phyloP scores from a whole-genome alignment of 2,113 vertebrate species.

The Sinosuthora webbiana region DNA sequence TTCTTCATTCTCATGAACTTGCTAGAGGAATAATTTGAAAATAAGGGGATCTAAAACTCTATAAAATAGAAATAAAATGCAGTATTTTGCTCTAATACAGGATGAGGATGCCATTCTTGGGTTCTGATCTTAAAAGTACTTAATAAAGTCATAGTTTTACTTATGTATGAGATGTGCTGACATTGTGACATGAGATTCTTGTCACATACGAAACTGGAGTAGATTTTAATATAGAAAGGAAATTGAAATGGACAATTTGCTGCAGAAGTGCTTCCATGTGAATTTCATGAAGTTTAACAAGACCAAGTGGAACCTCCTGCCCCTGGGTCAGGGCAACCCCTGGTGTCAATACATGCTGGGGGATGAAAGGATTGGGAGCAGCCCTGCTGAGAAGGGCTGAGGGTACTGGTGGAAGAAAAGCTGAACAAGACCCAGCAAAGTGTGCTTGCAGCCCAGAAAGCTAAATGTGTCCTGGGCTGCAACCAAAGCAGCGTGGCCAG shows the following conservation, averaged over 20 bases:
- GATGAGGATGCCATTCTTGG: not conserved
- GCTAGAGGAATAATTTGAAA: slow-evolving; percentile 6
- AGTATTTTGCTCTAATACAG: not conserved
- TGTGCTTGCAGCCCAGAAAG: not conserved
- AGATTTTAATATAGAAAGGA: not conserved
- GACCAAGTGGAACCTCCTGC: not conserved
- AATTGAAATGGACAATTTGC: not conserved
- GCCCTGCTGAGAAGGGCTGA: not conserved
- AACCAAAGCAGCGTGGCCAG: not conserved
- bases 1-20: not conserved
- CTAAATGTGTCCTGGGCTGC: not conserved
- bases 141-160: not conserved
- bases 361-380: not conserved
- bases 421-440: not conserved
- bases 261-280: not conserved
- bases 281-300: not conserved
- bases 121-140: not conserved
- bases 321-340: not conserved
- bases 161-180: not conserved
- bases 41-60: not conserved
- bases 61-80: not conserved
- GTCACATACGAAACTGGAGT: not conserved
- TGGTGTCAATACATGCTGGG: not conserved
- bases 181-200: not conserved
- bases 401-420: not conserved